Percentiles rank a stretch among this genome's conserved stretches.
Evolutionary conservation across 2,797 vertebrate genomes (phyloP).

Genomic region (Emydoidea blandingii): DNA sequence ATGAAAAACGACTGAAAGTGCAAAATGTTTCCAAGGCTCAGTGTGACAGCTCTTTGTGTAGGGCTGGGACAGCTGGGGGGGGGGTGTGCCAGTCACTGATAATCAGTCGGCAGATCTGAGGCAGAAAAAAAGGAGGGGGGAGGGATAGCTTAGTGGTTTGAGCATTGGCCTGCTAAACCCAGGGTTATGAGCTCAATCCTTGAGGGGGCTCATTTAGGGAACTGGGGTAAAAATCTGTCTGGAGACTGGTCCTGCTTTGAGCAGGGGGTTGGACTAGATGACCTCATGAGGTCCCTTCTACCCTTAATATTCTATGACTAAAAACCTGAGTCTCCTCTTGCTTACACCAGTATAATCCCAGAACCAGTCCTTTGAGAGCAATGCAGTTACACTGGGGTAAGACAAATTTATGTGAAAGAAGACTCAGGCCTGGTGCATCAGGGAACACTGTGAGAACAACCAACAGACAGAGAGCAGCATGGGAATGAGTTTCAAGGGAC

Average conservation of each 20-base stretch:
- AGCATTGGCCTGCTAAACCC: too few relatives aligned
- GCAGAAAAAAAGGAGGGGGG: background rate
- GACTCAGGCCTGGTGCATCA: background rate
- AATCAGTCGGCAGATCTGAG: background rate
- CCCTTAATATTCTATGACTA: too few relatives aligned
- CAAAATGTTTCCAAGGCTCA: background rate
- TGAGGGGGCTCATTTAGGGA: too few relatives aligned
- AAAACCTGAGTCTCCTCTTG: background rate
- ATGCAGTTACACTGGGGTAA: background rate
- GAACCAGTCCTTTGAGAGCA: background rate
- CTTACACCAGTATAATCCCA: background rate
- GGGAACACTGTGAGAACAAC: accelerated
- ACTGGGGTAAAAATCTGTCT: too few relatives aligned
- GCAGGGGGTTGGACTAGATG: too few relatives aligned
- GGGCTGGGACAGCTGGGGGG: accelerated
- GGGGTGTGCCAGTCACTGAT: background rate
- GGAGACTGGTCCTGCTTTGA: too few relatives aligned
- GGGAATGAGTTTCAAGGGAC: background rate
- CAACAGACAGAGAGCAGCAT: accelerated
- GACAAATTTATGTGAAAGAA: background rate
- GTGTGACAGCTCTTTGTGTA: background rate
- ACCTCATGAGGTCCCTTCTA: too few relatives aligned
- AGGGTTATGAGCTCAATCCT: too few relatives aligned
- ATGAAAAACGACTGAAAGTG: background rate
- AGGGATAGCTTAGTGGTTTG: too few relatives aligned